Evolutionary conservation across 1,140 invertebrate species (phyloP), one percentile per base, ranked within the genome.

Genomic region (Rhysida immarginata): DNA sequence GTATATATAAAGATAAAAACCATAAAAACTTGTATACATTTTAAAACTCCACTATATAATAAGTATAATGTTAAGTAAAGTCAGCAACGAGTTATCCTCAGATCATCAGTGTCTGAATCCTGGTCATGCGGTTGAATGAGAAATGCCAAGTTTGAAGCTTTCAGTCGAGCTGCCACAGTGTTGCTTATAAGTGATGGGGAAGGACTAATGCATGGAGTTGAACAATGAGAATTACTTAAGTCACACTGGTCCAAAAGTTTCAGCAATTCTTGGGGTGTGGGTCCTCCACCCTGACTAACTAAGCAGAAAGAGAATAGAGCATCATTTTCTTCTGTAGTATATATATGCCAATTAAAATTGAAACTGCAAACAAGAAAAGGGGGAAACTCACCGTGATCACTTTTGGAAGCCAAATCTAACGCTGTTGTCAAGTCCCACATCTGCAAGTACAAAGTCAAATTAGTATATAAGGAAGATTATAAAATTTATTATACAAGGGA

Each of bases 341-440:
- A n/a, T n/a, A n/a, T n/a, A n/a, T n/a, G n/a, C n/a, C n/a, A n/a
- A n/a, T n/a, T n/a, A n/a, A n/a, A n/a, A n/a, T n/a, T n/a, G n/a
- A n/a, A n/a, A 62, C 52, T 51, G 51, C 24, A 24, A n/a, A 14
- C 14, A 48, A 27, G 16, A 53, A 21, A 54, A 35, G 21, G 45
- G 52, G 35, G 26, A 55, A 44, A 43, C 21, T 27, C 26, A 27
- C 49, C 49, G 24, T 51, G 49, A 68, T 76, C 74, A 63, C 75
- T 74, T 75, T 85, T 81, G 63, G 79, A 72, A 65, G 81, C 75
- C 54, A 85, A 77, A 70, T 96, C 90, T 20, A 97, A 73, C 46
- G 92, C 93, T 11, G 91, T 96, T 2, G 91, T 96, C 27, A 99
- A 75, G 74, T 99, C 94, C 93, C 93, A 98, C 86, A 97, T 93